phyloP scores from a whole-genome alignment of 2,113 vertebrate genomes.

The Gobio gobio region DNA sequence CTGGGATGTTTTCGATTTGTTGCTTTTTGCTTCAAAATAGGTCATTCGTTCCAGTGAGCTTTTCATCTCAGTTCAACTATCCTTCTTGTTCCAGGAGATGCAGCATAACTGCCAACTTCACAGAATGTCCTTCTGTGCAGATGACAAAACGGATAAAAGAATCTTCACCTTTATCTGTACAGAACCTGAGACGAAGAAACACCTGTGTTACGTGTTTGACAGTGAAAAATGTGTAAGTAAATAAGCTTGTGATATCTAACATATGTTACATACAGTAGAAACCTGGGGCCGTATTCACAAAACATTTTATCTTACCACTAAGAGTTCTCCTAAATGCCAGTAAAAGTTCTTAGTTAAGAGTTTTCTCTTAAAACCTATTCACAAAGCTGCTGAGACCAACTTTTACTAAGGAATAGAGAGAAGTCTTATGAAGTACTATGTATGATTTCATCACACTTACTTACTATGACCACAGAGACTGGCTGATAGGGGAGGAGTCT shows the following conservation, averaged over 20 bases:
- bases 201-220: conserved; percentile 98
- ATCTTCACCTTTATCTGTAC: conserved; percentile 99
- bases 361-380: too few relatives aligned
- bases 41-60: conserved; percentile 14
- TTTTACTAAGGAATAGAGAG: too few relatives aligned
- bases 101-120: conserved; percentile 96
- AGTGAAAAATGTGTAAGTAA: conserved; percentile 98
- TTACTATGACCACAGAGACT: too few relatives aligned
- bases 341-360: too few relatives aligned
- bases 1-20: neutral
- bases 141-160: conserved; percentile 98
- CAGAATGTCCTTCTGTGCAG: conserved; percentile 98
- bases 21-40: conserved; percentile 17
- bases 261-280: neutral
- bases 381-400: too few relatives aligned
- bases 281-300: too few relatives aligned
- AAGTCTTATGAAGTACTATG: too few relatives aligned
- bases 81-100: conserved; percentile 81
- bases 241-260: neutral
- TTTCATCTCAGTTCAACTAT: conserved; percentile 12
- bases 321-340: too few relatives aligned
- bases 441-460: too few relatives aligned
- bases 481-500: too few relatives aligned
- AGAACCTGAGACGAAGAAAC: conserved; percentile 95
- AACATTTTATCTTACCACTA: too few relatives aligned